These are phyloP conservation scores for Lamproptera curius DNA, from an alignment of 2,888 invertebrate genomes.

Conservation along the genomic window DNA sequence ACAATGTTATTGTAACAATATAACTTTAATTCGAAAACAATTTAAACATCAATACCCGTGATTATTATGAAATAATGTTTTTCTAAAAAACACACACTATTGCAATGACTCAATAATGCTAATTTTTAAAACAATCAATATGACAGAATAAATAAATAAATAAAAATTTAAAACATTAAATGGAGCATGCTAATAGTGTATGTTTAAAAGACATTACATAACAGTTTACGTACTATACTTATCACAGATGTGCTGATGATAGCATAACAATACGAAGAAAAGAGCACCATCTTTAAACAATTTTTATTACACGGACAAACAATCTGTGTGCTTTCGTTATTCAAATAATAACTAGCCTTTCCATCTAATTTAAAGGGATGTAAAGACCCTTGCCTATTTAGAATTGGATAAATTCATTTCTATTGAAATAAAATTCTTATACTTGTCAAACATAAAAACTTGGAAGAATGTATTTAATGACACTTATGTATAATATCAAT, in stretches of 20 bases:
- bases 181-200: constrained; percentile 16
- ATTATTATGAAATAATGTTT: background rate
- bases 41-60: constrained; percentile 23
- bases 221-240: constrained; percentile 17
- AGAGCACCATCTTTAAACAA: constrained; percentile 8
- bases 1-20: constrained; percentile 34
- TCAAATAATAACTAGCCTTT: too few relatives aligned
- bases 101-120: background rate
- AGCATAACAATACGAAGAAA: constrained; percentile 10
- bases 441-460: too few relatives aligned
- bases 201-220: constrained; percentile 5
- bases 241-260: constrained; percentile 20
- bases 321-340: background rate
- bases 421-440: too few relatives aligned
- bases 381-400: too few relatives aligned
- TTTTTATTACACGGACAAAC: constrained; percentile 2
- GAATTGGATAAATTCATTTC: too few relatives aligned
- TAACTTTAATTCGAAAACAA: constrained; percentile 33
- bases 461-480: too few relatives aligned
- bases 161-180: constrained; percentile 14
- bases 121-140: too few relatives aligned
- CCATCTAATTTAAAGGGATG: too few relatives aligned
- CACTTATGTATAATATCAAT: too few relatives aligned
- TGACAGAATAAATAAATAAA: too few relatives aligned
- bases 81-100: constrained; percentile 6